Percentiles rank a stretch among this genome's conserved stretches.
Evolutionary conservation across 2,113 vertebrate species (phyloP).

Genomic region (Rhizomys pruinosus): DNA sequence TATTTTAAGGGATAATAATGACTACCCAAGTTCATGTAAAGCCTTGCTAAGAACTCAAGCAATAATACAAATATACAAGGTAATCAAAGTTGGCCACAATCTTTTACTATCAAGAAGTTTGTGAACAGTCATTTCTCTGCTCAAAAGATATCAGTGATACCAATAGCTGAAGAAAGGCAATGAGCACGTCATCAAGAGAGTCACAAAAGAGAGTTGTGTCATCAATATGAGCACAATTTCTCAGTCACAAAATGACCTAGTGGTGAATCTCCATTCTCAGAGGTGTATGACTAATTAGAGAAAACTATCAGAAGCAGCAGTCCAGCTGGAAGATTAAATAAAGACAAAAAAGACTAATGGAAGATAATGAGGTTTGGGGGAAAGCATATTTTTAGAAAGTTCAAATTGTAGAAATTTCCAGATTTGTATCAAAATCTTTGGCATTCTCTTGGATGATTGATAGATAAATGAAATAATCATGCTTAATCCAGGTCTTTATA

Average conservation of each 20-base stretch:
- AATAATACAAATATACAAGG: background rate
- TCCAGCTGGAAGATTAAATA: slow-evolving; percentile 40
- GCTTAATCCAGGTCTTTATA: slow-evolving; percentile 5
- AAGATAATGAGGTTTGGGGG: slow-evolving; percentile 34
- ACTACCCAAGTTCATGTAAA: background rate
- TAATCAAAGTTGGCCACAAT: background rate
- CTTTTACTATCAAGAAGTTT: background rate
- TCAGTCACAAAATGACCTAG: background rate
- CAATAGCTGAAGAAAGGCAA: background rate
- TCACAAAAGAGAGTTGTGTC: background rate
- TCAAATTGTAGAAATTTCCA: slow-evolving; percentile 35
- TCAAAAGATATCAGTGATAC: background rate
- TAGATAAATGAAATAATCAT: background rate
- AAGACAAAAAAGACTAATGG: slow-evolving; percentile 41
- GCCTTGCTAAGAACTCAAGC: background rate
- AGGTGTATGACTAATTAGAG: slow-evolving; percentile 39
- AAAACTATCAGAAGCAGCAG: slow-evolving; percentile 12
- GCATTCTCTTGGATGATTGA: background rate
- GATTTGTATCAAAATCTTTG: background rate
- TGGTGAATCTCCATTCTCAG: slow-evolving; percentile 4
- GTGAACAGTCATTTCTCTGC: background rate
- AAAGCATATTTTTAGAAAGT: slow-evolving; percentile 59
- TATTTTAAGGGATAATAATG: background rate
- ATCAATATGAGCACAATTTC: background rate
- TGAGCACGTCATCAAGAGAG: slow-evolving; percentile 16